A percentile compares a stretch with the other conserved stretches of the same genome.
Evolutionary conservation across 2,113 vertebrate species (phyloP).

Genomic region (Chunga burmeisteri): DNA sequence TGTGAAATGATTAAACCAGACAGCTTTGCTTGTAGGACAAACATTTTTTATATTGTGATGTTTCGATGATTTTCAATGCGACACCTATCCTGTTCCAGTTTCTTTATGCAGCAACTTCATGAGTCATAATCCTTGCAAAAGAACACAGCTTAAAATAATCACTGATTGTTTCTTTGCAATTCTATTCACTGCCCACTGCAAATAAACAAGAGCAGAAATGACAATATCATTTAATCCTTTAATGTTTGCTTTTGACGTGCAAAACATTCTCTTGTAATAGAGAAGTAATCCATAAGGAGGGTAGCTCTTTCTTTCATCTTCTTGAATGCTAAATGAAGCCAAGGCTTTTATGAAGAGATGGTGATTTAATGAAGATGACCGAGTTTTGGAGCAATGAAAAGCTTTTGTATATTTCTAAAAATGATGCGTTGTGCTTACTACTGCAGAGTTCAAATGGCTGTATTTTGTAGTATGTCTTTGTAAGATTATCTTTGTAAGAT

Average conservation of each 20-base stretch:
- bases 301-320: slow-evolving; percentile 56
- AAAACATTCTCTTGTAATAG: slow-evolving; percentile 51
- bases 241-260: slow-evolving; percentile 56
- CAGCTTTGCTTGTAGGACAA: slow-evolving; percentile 40
- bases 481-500: background rate
- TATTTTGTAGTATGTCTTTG: background rate
- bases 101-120: slow-evolving; percentile 29
- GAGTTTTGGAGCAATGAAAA: slow-evolving; percentile 54
- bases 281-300: slow-evolving; percentile 60
- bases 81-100: slow-evolving; percentile 32
- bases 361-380: slow-evolving; percentile 64
- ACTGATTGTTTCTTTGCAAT: slow-evolving; percentile 43
- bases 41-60: background rate
- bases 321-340: slow-evolving; percentile 49
- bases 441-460: background rate
- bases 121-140: slow-evolving; percentile 62
- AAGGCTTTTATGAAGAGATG: slow-evolving; percentile 51
- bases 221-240: slow-evolving; percentile 61
- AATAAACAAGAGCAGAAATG: slow-evolving; percentile 46
- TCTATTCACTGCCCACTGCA: slow-evolving; percentile 31
- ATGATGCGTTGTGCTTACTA: background rate
- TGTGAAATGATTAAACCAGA: slow-evolving; percentile 23
- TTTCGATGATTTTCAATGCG: background rate
- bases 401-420: slow-evolving; percentile 39
- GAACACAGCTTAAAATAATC: slow-evolving; percentile 61